Base-by-base conservation (phyloP, 1,140 invertebrate genomes). In the Heliconius hewitsoni region DNA sequence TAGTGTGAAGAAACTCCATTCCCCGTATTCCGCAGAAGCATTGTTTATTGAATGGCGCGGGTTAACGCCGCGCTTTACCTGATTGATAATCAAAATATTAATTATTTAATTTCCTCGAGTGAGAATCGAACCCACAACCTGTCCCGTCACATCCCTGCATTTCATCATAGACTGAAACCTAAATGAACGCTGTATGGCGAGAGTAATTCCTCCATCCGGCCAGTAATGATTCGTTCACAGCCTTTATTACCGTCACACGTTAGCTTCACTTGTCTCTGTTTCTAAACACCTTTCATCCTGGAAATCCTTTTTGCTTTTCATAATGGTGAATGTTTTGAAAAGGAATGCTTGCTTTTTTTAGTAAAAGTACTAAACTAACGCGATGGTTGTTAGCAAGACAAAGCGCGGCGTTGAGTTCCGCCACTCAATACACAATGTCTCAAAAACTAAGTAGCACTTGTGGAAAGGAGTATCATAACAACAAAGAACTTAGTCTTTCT, bases 231-330 rank as follows among this genome's bases (percentile, higher is more conserved):
- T 57, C 55, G n/a, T 57, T 57, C 55, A 57, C 18, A 57, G 55
- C n/a, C 55, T 57, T 57, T 57, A 57, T 57, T 57, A 23, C 55
- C 55, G 55, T n/a, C 55, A 23, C 55, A 23, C 55, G 55, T 57
- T 57, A 57, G 19, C 55, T 23, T 23, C 55, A 57, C 55, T 57
- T 57, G 55, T 57, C 19, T 57, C 55, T 57, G 55, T 57, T 57
- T 57, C 55, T 57, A 57, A 57, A 57, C 55, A 57, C 55, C 55
- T 57, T 57, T 57, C 55, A 57, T 23, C n/a, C 55, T 57, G 55
- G n/a, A 23, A 57, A 23, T 52, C 50, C 19, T 57, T 57, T 57
- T 23, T 23, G 19, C n/a, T 23, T 23, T 57, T 57, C 8, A 57
- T 57, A 2, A 57, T 23, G 8, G 55, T 3, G 55, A 23, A 37